Evolutionary conservation across 2,888 invertebrate species (phyloP), one percentile per base, ranked within the genome.

Genomic region (Anthophora plumipes): DNA sequence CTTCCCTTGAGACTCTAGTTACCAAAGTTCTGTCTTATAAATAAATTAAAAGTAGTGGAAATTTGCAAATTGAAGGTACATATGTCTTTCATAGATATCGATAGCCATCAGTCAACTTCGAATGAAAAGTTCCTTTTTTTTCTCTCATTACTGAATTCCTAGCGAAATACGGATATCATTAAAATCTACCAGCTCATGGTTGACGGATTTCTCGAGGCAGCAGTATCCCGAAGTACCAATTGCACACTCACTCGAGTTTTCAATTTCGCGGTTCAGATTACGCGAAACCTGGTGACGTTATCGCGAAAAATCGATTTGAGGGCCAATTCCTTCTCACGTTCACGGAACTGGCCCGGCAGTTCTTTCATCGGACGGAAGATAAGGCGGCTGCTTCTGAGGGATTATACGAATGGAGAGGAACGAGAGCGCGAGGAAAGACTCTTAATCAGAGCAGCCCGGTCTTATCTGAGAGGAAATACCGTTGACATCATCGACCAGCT

Each of bases 401-500:
- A 75, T 71, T 31, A 61, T 59, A 50, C 2, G 50, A 12, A 8
- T 8, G 11, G 59, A 39, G 9, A 11, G 31, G 20, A 12, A 14
- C 22, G 1, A 25, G 14, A 22, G 11, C 0, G 43, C 11, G 22
- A 57, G 71, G 20, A 25, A 25, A 59, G 59, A 11, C 39, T 55
- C 43, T 80, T 69, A 72, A 82, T 80, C 71, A 60, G 67, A 60
- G 22, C 50, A 7, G 17, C 20, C 31, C 1, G 25, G 37, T 48
- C 43, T 64, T 80, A 68, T 52, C 39, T 9, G 25, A 7, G 25
- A 7, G 54, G 64, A 60, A 17, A 48, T 37, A 48, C 5, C 41
- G 43, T 1, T 60, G 71, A 68, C 71, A 55, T 63, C 59, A 25
- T 52, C 63, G 50, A 31, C 25, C 50, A 59, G 25, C 41, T 79